phyloP scores from a whole-genome alignment of 2,888 invertebrate species.

The Minunthozetes semirufus region DNA sequence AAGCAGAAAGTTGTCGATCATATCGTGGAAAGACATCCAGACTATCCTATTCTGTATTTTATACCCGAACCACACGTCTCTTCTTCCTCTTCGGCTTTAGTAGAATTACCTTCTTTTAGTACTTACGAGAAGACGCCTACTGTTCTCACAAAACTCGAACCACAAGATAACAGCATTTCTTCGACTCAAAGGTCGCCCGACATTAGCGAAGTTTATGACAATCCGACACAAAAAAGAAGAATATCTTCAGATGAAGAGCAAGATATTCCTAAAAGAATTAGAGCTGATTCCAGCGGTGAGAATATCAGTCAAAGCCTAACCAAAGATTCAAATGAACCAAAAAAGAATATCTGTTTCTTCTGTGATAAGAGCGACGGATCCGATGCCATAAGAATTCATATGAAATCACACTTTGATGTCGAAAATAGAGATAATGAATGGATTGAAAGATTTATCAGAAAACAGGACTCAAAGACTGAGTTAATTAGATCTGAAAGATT shows the following conservation, averaged over 20 bases:
- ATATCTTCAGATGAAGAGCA: too few species aligned
- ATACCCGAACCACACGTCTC: neutral
- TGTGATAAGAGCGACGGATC: neutral
- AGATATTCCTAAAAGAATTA: too few species aligned
- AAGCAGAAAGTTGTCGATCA: neutral
- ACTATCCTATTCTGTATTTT: slow-evolving; percentile 2
- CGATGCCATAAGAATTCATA: neutral
- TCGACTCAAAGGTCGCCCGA: neutral
- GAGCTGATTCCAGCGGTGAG: too few species aligned
- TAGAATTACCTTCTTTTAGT: neutral
- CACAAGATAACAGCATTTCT: neutral
- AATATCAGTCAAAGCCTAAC: neutral
- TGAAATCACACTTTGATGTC: neutral
- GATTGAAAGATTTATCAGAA: neutral
- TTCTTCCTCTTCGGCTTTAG: neutral
- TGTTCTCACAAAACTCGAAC: neutral
- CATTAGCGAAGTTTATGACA: neutral
- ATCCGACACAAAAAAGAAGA: too few species aligned
- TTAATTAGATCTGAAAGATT: too few species aligned
- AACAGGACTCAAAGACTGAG: neutral
- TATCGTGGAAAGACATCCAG: neutral
- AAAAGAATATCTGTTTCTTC: neutral
- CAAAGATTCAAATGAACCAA: too few species aligned
- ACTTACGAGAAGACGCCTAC: neutral
- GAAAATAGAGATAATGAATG: neutral